Evolutionary conservation across 2,797 vertebrate species (phyloP).

Genomic region (Coendou prehensilis): DNA sequence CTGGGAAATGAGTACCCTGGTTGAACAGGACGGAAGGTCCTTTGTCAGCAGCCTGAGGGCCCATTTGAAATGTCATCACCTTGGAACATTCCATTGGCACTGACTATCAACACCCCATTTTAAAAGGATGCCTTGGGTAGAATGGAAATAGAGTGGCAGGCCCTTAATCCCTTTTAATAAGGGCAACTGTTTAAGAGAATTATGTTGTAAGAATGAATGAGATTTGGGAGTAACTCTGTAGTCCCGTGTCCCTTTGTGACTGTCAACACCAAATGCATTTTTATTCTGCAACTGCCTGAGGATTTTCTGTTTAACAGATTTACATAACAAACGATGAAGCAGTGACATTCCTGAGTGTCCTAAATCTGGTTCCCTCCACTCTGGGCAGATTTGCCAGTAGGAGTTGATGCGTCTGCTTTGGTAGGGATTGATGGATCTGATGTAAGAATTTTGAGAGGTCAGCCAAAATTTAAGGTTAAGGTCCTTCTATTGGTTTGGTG

Average conservation of each 20-base stretch:
- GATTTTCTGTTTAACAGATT: conserved; percentile 43
- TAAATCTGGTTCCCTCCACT: not conserved
- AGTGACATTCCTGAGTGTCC: not conserved
- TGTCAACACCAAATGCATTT: conserved; percentile 50
- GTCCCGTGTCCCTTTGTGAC: not conserved
- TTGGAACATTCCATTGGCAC: conserved; percentile 34
- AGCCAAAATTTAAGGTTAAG: not conserved
- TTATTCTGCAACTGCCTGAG: not conserved
- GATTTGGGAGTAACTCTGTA: conserved; percentile 27
- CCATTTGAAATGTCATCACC: conserved; percentile 67
- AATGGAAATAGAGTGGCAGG: conserved; percentile 39
- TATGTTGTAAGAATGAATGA: conserved; percentile 62
- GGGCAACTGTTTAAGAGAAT: conserved; percentile 71
- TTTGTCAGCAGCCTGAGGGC: conserved; percentile 67
- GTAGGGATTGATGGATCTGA: not conserved
- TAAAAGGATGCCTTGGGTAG: conserved; percentile 64
- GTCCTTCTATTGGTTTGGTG: not conserved
- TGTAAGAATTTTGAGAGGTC: not conserved
- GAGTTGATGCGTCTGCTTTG: not conserved
- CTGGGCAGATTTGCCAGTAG: not conserved
- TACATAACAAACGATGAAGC: not conserved
- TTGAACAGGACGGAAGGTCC: not conserved
- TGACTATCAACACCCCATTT: conserved; percentile 34
- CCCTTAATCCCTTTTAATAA: conserved; percentile 62
- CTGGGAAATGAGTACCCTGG: not conserved